Percentiles rank a stretch among this genome's conserved stretches.
Conservation (phyloP, 2,113 vertebrate species). For the Barbus barbus region DNA sequence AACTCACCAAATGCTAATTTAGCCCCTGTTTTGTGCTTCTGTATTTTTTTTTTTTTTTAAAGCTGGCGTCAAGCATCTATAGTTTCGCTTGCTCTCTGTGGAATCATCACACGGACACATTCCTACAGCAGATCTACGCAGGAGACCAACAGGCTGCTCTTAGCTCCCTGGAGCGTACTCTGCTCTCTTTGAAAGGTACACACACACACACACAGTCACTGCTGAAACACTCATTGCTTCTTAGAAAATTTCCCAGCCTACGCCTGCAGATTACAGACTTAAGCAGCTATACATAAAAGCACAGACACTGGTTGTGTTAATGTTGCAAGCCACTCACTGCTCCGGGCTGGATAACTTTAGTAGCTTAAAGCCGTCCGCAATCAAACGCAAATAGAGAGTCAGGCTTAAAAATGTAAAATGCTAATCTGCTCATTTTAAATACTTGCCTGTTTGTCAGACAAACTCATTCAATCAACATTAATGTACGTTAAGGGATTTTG, state of each 20-base stretch:
- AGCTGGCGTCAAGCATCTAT: slow-evolving; percentile 95
- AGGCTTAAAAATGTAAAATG: not conserved
- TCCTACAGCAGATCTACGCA: slow-evolving; percentile 86
- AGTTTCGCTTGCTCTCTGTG: slow-evolving; percentile 94
- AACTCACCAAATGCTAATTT: not conserved
- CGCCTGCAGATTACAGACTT: slow-evolving; percentile 10
- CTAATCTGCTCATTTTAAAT: not conserved
- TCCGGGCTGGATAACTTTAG: not conserved
- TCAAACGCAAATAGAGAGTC: not conserved
- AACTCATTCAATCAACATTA: not conserved
- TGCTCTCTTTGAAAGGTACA: slow-evolving; percentile 94
- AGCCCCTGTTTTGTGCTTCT: slow-evolving; percentile 20
- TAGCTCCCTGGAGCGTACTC: slow-evolving; percentile 89
- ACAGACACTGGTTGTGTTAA: not conserved
- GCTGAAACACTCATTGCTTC: not conserved
- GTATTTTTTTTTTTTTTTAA: slow-evolving; percentile 63
- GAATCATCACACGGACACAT: slow-evolving; percentile 95
- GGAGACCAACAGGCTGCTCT: slow-evolving; percentile 80
- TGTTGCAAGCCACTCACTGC: not conserved
- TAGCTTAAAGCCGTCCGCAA: not conserved
- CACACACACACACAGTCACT: slow-evolving; percentile 29
- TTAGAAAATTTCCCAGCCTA: not conserved
- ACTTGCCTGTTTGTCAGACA: not conserved
- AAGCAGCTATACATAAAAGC: not conserved
- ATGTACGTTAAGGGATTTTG: not conserved